Evolutionary conservation across 2,797 vertebrate species (phyloP).

Genomic region (Lepidocolaptes lacrymiger): DNA sequence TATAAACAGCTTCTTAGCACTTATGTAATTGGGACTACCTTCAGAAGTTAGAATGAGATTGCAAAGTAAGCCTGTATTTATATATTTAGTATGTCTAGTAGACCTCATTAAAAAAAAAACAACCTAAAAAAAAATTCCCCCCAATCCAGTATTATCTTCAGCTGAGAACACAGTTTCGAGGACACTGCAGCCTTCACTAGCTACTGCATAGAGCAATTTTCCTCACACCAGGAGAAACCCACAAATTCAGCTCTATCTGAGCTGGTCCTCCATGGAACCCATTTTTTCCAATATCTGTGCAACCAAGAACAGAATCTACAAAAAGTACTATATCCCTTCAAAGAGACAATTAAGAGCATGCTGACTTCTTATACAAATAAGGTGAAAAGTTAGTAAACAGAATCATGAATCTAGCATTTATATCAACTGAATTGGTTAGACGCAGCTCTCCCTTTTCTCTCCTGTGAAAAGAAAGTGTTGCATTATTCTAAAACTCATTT

Average conservation of each 20-base stretch:
- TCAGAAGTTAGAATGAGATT: neutral
- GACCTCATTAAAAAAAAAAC: neutral
- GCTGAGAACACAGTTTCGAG: neutral
- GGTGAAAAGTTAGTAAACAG: neutral
- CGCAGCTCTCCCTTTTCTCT: neutral
- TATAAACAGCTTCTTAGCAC: neutral
- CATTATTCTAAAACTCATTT: neutral
- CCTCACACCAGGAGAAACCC: neutral
- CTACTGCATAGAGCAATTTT: neutral
- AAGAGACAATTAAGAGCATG: neutral
- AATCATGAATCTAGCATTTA: neutral
- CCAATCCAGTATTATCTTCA: neutral
- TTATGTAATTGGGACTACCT: accelerated
- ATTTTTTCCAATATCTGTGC: neutral
- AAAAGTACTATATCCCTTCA: neutral
- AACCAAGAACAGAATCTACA: neutral
- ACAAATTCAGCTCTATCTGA: neutral
- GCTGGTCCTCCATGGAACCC: neutral
- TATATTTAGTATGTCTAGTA: neutral
- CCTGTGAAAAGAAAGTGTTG: neutral
- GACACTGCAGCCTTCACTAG: neutral
- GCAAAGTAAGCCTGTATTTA: neutral
- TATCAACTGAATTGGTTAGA: neutral
- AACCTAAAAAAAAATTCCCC: neutral
- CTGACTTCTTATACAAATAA: neutral